Conservation (phyloP, 2,888 invertebrate species). For the Cetonia aurata region DNA sequence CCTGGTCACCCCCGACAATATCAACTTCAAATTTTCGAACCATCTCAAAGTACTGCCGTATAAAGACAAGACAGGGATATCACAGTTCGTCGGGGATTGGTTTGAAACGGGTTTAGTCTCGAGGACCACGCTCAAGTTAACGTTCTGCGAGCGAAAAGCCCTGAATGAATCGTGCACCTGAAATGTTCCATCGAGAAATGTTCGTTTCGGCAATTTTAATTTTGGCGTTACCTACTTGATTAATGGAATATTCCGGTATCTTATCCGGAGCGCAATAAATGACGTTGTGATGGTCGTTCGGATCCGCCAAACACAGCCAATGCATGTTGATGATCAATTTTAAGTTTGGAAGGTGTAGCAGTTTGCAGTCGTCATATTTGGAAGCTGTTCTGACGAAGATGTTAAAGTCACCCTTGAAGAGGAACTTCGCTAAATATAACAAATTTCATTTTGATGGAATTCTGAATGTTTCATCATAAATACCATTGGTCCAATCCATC, state of each 20-base stretch:
- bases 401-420: conserved; percentile 93
- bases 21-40: conserved; percentile 95
- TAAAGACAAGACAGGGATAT: conserved; percentile 81
- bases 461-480: conserved; percentile 37
- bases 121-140: conserved; percentile 82
- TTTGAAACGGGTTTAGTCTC: conserved; percentile 78
- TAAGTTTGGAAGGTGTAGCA: conserved; percentile 91
- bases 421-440: conserved; percentile 77
- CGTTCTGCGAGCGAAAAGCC: conserved; percentile 90
- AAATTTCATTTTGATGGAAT: background rate
- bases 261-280: conserved; percentile 97
- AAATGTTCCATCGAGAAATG: conserved; percentile 49
- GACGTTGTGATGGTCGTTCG: conserved; percentile 95
- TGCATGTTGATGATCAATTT: conserved; percentile 85
- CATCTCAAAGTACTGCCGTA: conserved; percentile 96
- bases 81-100: conserved; percentile 62
- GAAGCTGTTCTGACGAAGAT: conserved; percentile 97
- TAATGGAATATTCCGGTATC: conserved; percentile 96
- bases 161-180: conserved; percentile 95
- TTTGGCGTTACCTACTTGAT: conserved; percentile 73
- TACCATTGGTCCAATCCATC: conserved; percentile 96
- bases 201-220: background rate
- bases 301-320: conserved; percentile 94
- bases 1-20: conserved; percentile 91
- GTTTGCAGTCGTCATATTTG: conserved; percentile 97